These are phyloP conservation scores for Corythoichthys intestinalis DNA, from an alignment of 2,113 vertebrate genomes.

Conservation along the genomic window DNA sequence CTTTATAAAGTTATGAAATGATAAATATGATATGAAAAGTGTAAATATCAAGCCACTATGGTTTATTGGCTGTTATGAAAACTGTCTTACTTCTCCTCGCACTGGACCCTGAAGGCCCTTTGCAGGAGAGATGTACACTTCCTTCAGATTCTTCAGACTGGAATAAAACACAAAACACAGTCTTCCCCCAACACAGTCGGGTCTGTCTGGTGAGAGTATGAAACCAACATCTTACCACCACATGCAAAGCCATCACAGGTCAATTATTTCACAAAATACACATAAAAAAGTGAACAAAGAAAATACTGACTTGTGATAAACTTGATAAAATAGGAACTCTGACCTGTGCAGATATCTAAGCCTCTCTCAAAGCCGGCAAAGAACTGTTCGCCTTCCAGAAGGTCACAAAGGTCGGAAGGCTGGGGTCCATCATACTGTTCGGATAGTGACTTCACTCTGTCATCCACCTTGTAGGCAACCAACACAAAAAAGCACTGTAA, in stretches of 20 bases:
- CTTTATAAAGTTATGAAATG: not conserved
- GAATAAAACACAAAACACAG: constrained; percentile 91
- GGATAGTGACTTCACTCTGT: constrained; percentile 76
- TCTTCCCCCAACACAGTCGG: constrained; percentile 83
- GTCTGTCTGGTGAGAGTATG: constrained; percentile 76
- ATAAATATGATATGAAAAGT: too few relatives aligned
- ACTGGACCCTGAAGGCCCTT: constrained; percentile 76
- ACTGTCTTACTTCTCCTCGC: constrained; percentile 83
- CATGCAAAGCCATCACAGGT: not conserved
- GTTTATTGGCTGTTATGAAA: not conserved
- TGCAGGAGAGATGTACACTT: constrained; percentile 83
- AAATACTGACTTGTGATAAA: constrained; percentile 17
- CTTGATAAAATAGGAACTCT: constrained; percentile 27
- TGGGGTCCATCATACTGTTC: constrained; percentile 86
- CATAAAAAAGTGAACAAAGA: not conserved
- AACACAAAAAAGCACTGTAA: not conserved
- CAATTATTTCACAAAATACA: constrained; percentile 6
- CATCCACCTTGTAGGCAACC: constrained; percentile 72
- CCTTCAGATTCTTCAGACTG: constrained; percentile 90
- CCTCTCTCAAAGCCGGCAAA: constrained; percentile 93
- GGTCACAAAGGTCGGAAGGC: constrained; percentile 89
- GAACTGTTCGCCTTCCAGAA: constrained; percentile 95
- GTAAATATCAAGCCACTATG: not conserved
- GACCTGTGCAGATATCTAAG: constrained; percentile 84
- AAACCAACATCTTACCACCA: constrained; percentile 3